phyloP scores from a whole-genome alignment of 2,888 invertebrate species.

The Brachynemurus nebulosus region DNA sequence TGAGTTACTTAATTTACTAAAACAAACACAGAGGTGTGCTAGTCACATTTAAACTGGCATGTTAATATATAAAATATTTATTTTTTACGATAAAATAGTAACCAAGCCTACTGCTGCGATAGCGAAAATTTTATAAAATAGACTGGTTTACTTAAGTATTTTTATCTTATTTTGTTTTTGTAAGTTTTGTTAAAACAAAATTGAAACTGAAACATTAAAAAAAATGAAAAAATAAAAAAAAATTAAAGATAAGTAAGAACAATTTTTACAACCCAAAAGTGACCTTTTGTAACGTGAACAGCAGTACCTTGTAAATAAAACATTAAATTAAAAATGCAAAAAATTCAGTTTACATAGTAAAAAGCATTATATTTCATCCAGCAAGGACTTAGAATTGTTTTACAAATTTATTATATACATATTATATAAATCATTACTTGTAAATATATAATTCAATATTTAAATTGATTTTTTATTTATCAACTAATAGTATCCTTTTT shows the following conservation, averaged over 20 bases:
- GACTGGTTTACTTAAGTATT: no score
- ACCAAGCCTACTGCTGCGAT: slow-evolving; percentile 10
- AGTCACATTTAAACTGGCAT: no score
- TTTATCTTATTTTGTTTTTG: no score
- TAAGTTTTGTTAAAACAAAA: neutral
- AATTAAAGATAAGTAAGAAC: slow-evolving; percentile 13
- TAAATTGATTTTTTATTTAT: slow-evolving; percentile 12
- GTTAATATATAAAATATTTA: no score
- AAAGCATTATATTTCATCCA: slow-evolving; percentile 26
- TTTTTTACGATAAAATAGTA: no score
- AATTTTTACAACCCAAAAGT: slow-evolving; percentile 25
- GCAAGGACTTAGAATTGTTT: slow-evolving; percentile 28
- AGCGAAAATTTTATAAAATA: slow-evolving; percentile 1
- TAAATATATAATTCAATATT: slow-evolving; percentile 5
- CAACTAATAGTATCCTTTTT: slow-evolving; percentile 17
- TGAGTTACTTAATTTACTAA: no score
- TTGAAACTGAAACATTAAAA: neutral
- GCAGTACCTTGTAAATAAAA: slow-evolving; percentile 30
- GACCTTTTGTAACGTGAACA: slow-evolving; percentile 32
- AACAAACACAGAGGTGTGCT: no score
- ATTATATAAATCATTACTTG: slow-evolving; percentile 11
- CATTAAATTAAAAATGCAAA: slow-evolving; percentile 4
- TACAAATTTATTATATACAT: slow-evolving; percentile 24
- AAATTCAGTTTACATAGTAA: slow-evolving; percentile 23
- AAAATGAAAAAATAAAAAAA: slow-evolving; percentile 4